phyloP scores from a whole-genome alignment of 2,797 vertebrate species.

The Aselliscus stoliczkanus region DNA sequence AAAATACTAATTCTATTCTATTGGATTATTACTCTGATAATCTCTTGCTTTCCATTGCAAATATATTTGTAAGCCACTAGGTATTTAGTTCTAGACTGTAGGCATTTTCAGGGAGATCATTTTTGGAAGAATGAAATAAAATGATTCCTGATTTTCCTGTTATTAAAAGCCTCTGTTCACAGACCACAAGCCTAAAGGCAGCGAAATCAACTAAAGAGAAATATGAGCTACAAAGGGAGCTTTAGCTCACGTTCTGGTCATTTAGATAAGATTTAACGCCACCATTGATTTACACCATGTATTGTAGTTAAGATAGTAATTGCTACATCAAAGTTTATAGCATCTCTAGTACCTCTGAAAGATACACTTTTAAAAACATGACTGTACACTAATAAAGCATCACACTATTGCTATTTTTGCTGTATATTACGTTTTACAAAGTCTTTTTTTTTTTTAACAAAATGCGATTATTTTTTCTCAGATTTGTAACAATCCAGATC shows the following conservation, averaged over 20 bases:
- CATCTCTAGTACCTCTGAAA: conserved; percentile 27
- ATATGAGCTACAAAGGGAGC: background rate
- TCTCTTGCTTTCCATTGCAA: conserved; percentile 29
- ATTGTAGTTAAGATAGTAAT: conserved; percentile 60
- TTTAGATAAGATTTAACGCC: conserved; percentile 54
- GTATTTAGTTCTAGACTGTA: conserved; percentile 34
- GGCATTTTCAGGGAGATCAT: conserved; percentile 41
- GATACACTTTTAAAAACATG: conserved; percentile 39
- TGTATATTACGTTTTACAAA: background rate
- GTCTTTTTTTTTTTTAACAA: background rate
- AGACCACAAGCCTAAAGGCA: conserved; percentile 50
- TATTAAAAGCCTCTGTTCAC: conserved; percentile 60
- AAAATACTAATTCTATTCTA: background rate
- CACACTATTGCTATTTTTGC: background rate
- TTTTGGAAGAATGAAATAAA: conserved; percentile 61
- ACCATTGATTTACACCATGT: conserved; percentile 29
- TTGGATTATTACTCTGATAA: background rate
- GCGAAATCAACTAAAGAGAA: conserved; percentile 42
- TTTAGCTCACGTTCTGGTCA: conserved; percentile 36
- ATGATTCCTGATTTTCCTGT: conserved; percentile 46
- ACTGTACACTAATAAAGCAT: background rate
- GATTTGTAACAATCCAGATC: conserved; percentile 14
- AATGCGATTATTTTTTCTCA: background rate
- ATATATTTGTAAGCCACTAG: background rate
- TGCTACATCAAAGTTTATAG: conserved; percentile 40